Base-by-base conservation (phyloP, 2,113 vertebrate species). In the Hippocampus abdominalis region DNA sequence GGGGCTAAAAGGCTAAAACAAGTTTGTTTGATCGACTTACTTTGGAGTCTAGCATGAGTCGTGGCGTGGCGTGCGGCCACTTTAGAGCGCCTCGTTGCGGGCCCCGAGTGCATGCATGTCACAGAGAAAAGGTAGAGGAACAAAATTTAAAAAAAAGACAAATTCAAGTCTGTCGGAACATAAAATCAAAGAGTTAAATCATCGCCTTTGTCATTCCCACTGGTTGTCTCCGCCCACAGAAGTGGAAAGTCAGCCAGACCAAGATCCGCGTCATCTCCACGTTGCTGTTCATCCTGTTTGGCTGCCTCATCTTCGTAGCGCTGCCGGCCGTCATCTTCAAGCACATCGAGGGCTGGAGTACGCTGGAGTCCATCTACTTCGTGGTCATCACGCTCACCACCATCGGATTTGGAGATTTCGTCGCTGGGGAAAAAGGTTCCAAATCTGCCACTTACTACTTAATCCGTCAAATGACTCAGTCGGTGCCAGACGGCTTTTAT, bases 221-320 rank as follows among this genome's bases (percentile, higher is more conserved):
- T 29, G 12, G 16, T 29, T 32, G 54, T 6, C 42, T 48, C 59
- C 40, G 32, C 32, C 32, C 32, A 36, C 83, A 99, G 97, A 97
- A 98, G 82, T 96, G 97, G 96, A 95, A 98, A 60, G 96, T 99
- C 72, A 98, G 96, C 90, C 97, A 98, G 89, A 99, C 96, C 56
- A 98, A 98, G 93, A 98, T 98, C 73, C 95, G 96, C 1, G 96
- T 99, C 77, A 94, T 97, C 91, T 99, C 97, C 72, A 99, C 97
- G 15, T 92, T 98, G 87, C 92, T 99, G 88, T 99, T 99, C 89
- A 96, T 96, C 77, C 91, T 99, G 3, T 98, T 98, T 18, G 97
- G 97, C 69, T 99, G 97, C 51, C 93, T 98, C 66, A 94, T 98
- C 76, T 99, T 99, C 44, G 97, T 99, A 80, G 94, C 95, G 40